phyloP scores from a whole-genome alignment of 2,113 vertebrate species.

The Austrofundulus limnaeus region DNA sequence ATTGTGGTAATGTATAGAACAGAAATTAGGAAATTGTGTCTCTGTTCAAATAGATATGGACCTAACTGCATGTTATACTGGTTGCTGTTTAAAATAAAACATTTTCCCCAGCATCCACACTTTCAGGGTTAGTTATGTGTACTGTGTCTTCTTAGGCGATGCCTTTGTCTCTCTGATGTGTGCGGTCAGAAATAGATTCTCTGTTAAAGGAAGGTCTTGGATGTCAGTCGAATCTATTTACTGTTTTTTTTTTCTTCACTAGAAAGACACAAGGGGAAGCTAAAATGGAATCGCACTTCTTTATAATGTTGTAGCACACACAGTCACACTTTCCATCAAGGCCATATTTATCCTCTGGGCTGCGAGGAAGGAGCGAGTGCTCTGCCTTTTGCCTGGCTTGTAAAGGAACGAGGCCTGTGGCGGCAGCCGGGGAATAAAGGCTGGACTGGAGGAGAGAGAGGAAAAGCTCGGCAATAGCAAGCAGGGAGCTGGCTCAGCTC shows the following conservation, averaged over 20 bases:
- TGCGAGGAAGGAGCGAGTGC: conserved; percentile 1
- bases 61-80: conserved; percentile 42
- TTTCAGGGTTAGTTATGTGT: conserved; percentile 1
- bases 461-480: conserved; percentile 4
- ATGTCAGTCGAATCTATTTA: background rate
- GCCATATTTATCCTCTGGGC: conserved; percentile 7
- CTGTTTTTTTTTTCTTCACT: conserved; percentile 8
- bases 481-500: conserved; percentile 24
- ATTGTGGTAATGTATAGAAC: too few relatives aligned
- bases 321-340: background rate
- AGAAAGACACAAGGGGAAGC: background rate
- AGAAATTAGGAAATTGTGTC: too few relatives aligned
- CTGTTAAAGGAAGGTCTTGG: conserved; percentile 22
- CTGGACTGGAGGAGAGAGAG: conserved; percentile 19
- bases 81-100: background rate
- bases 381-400: conserved; percentile 21
- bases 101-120: conserved; percentile 13
- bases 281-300: conserved; percentile 20
- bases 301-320: background rate
- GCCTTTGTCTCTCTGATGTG: background rate
- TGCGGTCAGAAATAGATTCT: background rate
- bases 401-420: conserved; percentile 46
- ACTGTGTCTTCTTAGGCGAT: background rate
- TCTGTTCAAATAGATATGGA: too few relatives aligned
- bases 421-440: conserved; percentile 52